Evolutionary conservation across 92 coral and sea anemone species (phyloP).

Genomic region (Paragorgia papillata): DNA sequence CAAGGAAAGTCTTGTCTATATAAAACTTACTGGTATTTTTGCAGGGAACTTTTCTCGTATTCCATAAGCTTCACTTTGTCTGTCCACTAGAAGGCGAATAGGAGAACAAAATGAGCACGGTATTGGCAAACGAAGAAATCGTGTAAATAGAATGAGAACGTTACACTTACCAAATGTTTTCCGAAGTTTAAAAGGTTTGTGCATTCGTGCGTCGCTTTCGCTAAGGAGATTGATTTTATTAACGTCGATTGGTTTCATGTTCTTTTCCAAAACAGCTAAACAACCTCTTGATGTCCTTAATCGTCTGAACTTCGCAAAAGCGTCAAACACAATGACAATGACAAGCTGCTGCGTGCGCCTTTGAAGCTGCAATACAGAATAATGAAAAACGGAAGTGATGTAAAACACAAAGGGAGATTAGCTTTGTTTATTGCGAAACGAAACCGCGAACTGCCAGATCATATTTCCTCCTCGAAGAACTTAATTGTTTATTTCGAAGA

Average conservation of each 20-base stretch:
- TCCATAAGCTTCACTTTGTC: conserved; percentile 97
- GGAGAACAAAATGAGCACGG: conserved; percentile 19
- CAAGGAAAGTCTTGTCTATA: not conserved
- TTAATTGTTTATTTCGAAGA: too few relatives aligned
- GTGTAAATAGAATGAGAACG: not conserved
- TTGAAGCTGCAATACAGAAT: not conserved
- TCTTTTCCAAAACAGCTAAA: not conserved
- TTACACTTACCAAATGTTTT: conserved; percentile 87
- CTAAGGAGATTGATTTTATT: conserved; percentile 40
- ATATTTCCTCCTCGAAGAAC: not conserved
- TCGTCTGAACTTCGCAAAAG: not conserved
- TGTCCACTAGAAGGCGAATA: conserved; percentile 63
- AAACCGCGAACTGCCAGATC: not conserved
- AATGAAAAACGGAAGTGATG: conserved; percentile 34
- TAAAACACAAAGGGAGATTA: not conserved
- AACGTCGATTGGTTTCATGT: conserved; percentile 17
- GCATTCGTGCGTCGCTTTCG: conserved; percentile 68
- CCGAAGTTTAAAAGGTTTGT: conserved; percentile 90
- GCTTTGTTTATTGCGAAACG: not conserved
- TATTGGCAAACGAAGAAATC: not conserved
- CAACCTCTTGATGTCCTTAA: too few relatives aligned
- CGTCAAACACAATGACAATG: not conserved
- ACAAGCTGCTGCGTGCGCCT: too few relatives aligned
- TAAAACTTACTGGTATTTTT: conserved; percentile 89
- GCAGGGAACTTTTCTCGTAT: conserved; percentile 97